Conservation (phyloP, 2,888 invertebrate genomes). For the Xiphydria camelus region DNA sequence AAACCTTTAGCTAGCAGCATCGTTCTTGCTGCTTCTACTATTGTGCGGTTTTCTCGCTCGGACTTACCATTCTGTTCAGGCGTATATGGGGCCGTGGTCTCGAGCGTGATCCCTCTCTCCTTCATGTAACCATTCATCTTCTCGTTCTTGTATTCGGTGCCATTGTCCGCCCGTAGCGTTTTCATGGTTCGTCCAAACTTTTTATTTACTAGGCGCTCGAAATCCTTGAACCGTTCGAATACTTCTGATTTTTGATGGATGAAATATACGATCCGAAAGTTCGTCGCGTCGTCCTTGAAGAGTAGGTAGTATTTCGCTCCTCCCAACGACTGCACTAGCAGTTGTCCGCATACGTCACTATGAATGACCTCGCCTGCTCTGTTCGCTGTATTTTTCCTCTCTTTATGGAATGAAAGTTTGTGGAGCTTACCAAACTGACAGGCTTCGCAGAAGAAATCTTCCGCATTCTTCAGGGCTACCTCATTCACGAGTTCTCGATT, state of each 20-base stretch:
- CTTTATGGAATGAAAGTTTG: slow-evolving; percentile 10
- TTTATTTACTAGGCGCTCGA: slow-evolving; percentile 11
- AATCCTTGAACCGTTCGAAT: slow-evolving; percentile 11
- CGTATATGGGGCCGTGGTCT: slow-evolving; percentile 14
- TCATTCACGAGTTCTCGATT: slow-evolving; percentile 17
- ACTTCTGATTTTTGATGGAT: slow-evolving; percentile 17
- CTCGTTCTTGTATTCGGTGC: slow-evolving; percentile 14
- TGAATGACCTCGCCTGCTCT: slow-evolving; percentile 13
- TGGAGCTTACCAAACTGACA: slow-evolving; percentile 11
- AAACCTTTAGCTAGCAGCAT: slow-evolving; percentile 19
- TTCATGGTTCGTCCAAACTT: slow-evolving; percentile 15
- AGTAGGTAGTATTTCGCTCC: slow-evolving; percentile 11
- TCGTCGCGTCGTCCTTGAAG: slow-evolving; percentile 16
- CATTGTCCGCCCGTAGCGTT: slow-evolving; percentile 18
- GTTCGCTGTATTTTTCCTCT: background rate
- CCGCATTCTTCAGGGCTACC: slow-evolving; percentile 19
- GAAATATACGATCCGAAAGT: slow-evolving; percentile 17
- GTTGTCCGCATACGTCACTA: slow-evolving; percentile 16
- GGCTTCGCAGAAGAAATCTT: slow-evolving; percentile 10
- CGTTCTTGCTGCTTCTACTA: slow-evolving; percentile 7
- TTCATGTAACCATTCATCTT: slow-evolving; percentile 13
- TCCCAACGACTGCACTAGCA: slow-evolving; percentile 4
- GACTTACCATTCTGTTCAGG: slow-evolving; percentile 11
- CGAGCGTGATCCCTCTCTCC: slow-evolving; percentile 7
- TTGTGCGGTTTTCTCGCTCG: slow-evolving; percentile 9